Base-by-base conservation (phyloP, 2,888 invertebrate species). In the Cosmopolites sordidus region DNA sequence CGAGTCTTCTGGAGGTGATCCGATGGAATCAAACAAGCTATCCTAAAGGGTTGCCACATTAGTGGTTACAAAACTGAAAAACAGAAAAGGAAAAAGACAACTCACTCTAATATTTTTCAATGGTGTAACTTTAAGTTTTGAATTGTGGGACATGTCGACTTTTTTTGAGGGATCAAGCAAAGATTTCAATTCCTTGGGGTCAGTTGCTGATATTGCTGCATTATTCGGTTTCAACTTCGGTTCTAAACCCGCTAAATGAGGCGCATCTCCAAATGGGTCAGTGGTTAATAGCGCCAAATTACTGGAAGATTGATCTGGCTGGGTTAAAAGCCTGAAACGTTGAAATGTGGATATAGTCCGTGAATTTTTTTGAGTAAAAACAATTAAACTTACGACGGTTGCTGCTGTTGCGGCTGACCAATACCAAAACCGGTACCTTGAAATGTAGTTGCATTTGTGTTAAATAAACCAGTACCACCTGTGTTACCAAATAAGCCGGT, bases 1-100 rank as follows among this genome's bases (percentile, higher is more conserved):
- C 14, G 16, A 39, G n/a, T 54, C 55, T 5, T 50, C 54, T 8
- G 54, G 48, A n/a, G n/a, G n/a, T 6, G 50, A n/a, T 0, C 59
- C 54, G 2, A 62, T 40, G 1, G 58, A 93, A 66, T 92, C 93
- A 72, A 95, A 95, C 1, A 95, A 72, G 0, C 86, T 84, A 70
- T 87, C 87, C 80, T 86, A 68, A 22, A 59, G 55, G 27, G 27
- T 33, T n/a, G 12, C 43, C 14, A 29, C 6, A 30, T 18, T 6
- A 44, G 18, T 30, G 27, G 9, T 27, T 38, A 38, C 27, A 6
- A 6, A 27, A 27, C 5, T 9, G 6, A 6, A 27, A 27, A 6
- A 6, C 62, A 64, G n/a, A 38, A 30, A 18, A 47, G 29, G 16
- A 51, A 43, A 22, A 70, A 70, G 53, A 16, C 17, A 18, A 57